Base-by-base conservation (phyloP, 2,888 invertebrate species). In the Cacoxenus indagator region DNA sequence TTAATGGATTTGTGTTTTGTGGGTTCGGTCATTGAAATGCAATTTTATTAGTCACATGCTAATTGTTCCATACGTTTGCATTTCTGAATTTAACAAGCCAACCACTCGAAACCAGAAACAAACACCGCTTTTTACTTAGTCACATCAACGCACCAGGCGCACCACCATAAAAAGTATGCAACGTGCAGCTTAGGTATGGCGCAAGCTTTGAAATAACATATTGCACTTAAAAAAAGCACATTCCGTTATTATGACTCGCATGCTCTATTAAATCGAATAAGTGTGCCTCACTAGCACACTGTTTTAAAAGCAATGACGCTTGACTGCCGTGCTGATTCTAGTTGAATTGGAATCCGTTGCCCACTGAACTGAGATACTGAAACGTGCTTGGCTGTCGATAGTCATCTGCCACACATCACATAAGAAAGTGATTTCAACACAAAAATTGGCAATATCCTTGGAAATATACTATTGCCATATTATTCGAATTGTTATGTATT, bases 381-480 rank as follows among this genome's bases (percentile, higher is more conserved):
- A 43, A 43, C n/a, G 45, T 43, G 11, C n/a, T 43, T 0, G 45
- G 45, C n/a, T n/a, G 11, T 43, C 45, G 45, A n/a, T 43, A 3
- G 45, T 43, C 45, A 43, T n/a, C 11, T 17, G 51, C 22, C 14
- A 51, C 11, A 8, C 11, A 19, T 17, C 22, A 19, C 19, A n/a
- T 43, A n/a, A 43, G n/a, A 29, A 31, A 29, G 59, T 59, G 17
- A n/a, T 31, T n/a, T 24, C n/a, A 59, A 22, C 61, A 45, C 54
- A 65, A 65, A 65, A 65, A 65, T 65, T 54, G 65, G 65, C 37
- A 65, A 54, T 65, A 54, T 65, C 37, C 24, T 17, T 11, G 51
- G 37, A 45, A 65, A 65, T 54, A 65, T 65, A 54, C 37, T 65
- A 54, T 54, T 54, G 65, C 65, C 65, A 64, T 54, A 51, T 65